phyloP scores from a whole-genome alignment of 2,113 vertebrate species.

The Alethe diademata region DNA sequence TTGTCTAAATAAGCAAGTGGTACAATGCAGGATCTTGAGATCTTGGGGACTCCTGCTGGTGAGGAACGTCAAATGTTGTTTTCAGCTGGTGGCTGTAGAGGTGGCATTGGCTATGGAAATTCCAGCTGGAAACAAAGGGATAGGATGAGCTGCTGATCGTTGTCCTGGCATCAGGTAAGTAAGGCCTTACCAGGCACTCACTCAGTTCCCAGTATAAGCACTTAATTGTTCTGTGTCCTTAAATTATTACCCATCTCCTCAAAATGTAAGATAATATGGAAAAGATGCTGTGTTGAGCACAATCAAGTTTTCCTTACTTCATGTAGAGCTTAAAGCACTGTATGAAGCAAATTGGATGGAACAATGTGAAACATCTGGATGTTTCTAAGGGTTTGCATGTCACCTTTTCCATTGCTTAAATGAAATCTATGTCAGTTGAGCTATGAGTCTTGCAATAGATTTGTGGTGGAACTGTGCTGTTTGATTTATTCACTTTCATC shows the following conservation, averaged over 20 bases:
- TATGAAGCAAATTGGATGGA: neutral
- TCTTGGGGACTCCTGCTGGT: neutral
- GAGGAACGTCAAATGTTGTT: neutral
- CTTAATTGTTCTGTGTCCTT: neutral
- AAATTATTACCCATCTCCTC: too few relatives aligned
- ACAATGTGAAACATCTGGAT: neutral
- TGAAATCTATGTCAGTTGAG: neutral
- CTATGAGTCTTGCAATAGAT: neutral
- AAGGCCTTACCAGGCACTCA: neutral
- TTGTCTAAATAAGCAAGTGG: neutral
- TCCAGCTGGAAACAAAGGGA: neutral
- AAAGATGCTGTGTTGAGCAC: neutral
- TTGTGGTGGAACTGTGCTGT: neutral
- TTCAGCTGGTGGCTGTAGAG: neutral
- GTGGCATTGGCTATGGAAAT: fast-evolving
- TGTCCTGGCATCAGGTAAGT: neutral
- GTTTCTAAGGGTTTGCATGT: neutral
- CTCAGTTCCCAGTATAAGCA: neutral
- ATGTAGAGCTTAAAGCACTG: neutral
- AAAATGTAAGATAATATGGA: neutral
- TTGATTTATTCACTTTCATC: neutral
- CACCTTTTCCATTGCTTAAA: neutral
- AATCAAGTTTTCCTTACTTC: neutral
- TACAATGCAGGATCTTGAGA: neutral
- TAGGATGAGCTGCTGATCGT: neutral